phyloP scores from a whole-genome alignment of 2,113 vertebrate genomes.

The Pangasianodon hypophthalmus region DNA sequence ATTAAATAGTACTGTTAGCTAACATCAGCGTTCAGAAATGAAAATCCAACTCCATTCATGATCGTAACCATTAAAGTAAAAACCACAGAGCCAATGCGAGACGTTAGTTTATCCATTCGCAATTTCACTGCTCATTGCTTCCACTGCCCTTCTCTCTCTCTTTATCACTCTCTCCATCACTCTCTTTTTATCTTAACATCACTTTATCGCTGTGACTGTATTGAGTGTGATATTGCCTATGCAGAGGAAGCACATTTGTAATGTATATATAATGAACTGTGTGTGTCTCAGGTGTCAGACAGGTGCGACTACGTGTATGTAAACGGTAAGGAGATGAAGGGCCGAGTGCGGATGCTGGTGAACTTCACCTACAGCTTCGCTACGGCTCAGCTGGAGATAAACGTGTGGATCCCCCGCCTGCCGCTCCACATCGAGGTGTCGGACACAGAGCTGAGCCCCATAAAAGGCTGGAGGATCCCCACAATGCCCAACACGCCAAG shows the following conservation, averaged over 20 bases:
- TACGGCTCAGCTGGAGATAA: conserved; percentile 83
- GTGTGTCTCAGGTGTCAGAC: conserved; percentile 84
- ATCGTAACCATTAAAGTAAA: not conserved
- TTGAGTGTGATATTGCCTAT: not conserved
- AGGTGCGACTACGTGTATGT: conserved; percentile 93
- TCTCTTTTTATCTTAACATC: not conserved
- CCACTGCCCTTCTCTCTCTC: not conserved
- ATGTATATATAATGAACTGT: not conserved
- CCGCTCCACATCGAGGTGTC: conserved; percentile 96
- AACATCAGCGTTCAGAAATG: not conserved
- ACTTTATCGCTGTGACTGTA: not conserved
- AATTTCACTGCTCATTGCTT: not conserved
- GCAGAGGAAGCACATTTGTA: not conserved
- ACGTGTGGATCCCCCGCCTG: conserved; percentile 91
- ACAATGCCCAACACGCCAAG: conserved; percentile 78
- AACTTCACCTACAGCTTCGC: conserved; percentile 92
- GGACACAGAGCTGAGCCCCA: conserved; percentile 92
- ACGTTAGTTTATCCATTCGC: not conserved
- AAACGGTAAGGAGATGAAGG: conserved; percentile 95
- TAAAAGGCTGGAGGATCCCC: conserved; percentile 94
- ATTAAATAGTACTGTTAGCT: not conserved
- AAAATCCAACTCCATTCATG: not conserved
- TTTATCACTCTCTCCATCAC: not conserved
- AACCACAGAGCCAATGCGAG: not conserved
- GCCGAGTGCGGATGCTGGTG: conserved; percentile 83